Evolutionary conservation across 2,888 invertebrate genomes (phyloP).

Genomic region (Oxytorus armatus): DNA sequence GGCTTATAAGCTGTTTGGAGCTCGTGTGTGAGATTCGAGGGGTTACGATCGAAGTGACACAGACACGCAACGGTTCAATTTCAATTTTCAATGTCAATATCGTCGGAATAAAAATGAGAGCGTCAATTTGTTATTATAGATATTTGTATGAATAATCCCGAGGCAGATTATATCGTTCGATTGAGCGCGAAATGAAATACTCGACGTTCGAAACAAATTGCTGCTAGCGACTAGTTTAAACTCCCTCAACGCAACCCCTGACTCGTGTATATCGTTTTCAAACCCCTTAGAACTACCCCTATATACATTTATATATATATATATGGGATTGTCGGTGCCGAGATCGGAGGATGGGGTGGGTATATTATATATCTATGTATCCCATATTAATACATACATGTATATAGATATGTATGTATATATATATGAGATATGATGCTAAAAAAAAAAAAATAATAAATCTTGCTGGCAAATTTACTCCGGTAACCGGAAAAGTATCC

Average conservation of each 20-base stretch:
- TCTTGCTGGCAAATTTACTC: slow-evolving; percentile 59
- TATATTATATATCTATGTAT: no score
- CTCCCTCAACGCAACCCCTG: slow-evolving; percentile 20
- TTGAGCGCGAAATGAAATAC: slow-evolving; percentile 16
- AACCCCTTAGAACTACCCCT: slow-evolving; percentile 4
- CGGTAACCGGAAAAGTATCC: slow-evolving; percentile 59
- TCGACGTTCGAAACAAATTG: slow-evolving; percentile 49
- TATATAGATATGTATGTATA: neutral
- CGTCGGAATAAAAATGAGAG: no score
- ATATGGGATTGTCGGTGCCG: slow-evolving; percentile 3
- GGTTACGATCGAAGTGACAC: no score
- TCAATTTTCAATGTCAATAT: neutral
- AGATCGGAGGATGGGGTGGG: neutral
- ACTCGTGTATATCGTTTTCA: slow-evolving; percentile 35
- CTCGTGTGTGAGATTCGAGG: no score
- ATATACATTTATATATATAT: slow-evolving; percentile 2
- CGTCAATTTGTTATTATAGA: neutral
- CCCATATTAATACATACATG: no score
- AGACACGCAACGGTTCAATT: no score
- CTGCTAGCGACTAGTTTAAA: slow-evolving; percentile 39
- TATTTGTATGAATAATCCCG: slow-evolving; percentile 8
- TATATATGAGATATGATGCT: slow-evolving; percentile 20
- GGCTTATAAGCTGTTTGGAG: no score
- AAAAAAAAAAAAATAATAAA: slow-evolving; percentile 58
- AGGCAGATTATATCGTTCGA: neutral